Conservation (phyloP, 2,888 invertebrate species). For the Pterobdella sp. region DNA sequence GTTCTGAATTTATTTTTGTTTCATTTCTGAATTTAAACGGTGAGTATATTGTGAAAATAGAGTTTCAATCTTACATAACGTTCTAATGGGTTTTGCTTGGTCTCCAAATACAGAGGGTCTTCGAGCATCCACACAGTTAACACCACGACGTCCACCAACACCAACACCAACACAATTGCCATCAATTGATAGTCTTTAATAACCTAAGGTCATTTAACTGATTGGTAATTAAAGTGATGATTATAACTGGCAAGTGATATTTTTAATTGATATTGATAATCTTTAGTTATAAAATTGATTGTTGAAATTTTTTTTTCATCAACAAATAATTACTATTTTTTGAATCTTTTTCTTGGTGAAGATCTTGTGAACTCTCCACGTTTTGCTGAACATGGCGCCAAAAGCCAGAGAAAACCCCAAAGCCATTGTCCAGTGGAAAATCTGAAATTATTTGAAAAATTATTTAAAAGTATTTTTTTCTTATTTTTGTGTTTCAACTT, state of each 20-base stretch:
- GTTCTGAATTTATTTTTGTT: too few relatives aligned
- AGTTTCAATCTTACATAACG: neutral
- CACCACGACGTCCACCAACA: conserved; percentile 37
- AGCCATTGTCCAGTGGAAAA: conserved; percentile 39
- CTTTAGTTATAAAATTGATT: neutral
- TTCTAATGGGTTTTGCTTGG: conserved; percentile 34
- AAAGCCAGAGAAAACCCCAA: conserved; percentile 41
- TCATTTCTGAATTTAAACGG: too few relatives aligned
- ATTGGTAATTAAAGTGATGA: neutral
- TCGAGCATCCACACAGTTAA: conserved; percentile 39
- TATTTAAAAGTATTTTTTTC: neutral
- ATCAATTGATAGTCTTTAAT: conserved; percentile 40
- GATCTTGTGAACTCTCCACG: conserved; percentile 41
- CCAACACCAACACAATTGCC: conserved; percentile 39
- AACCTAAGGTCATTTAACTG: conserved; percentile 34
- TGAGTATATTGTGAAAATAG: too few relatives aligned
- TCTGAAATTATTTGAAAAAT: conserved; percentile 33
- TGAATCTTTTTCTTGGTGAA: conserved; percentile 42
- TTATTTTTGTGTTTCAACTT: neutral
- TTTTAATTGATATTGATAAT: neutral
- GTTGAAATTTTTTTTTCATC: neutral
- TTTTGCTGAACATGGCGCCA: conserved; percentile 43
- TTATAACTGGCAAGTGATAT: neutral
- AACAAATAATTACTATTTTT: conserved; percentile 36
- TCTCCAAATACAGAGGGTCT: conserved; percentile 37